Evolutionary conservation across 2,888 invertebrate genomes (phyloP), one percentile per base, ranked within the genome.

Genomic region (Polydrusus pterygomalis): DNA sequence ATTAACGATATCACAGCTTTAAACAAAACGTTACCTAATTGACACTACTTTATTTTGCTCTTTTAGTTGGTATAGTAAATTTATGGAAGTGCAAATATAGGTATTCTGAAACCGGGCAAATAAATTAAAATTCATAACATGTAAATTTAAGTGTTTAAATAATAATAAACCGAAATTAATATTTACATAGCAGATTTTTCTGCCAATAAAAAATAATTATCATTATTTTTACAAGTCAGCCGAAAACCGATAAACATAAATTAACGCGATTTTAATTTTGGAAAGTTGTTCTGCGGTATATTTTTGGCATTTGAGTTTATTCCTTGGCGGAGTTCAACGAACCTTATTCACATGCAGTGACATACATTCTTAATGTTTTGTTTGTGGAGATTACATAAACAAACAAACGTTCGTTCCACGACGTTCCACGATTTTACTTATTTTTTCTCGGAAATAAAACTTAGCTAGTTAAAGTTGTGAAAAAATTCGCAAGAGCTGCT

Each of bases 221-320:
- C n/a, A 25, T 54, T 68, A 43, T 68, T 68, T 68, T 65, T 68
- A 67, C 73, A 49, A 60, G 65, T 73, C 45, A 56, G 40, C 49
- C 58, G 38, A 70, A 56, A 71, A 75, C 67, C 75, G 62, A 75
- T 75, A 65, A 68, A 68, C 76, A 69, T 77, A 77, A 74, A 73
- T 77, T 77, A 77, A 25, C 64, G 70, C 73, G 54, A 76, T 77
- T 77, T 77, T 73, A 77, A 77, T 73, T 77, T 77, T 77, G 77
- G 77, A 77, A 77, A 77, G 77, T 77, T 77, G 77, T 74, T 70
- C 73, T 51, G 70, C 62, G 60, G 73, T 54, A 60, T 70, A 77
- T 77, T 77, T 75, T 77, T 77, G 77, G 76, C 71, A 76, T 76
- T 76, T 76, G 63, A 65, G 71, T 75, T 75, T 75, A 45, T 56